Conservation (phyloP, 2,797 vertebrate species). For the Bradypodion pumilum region DNA sequence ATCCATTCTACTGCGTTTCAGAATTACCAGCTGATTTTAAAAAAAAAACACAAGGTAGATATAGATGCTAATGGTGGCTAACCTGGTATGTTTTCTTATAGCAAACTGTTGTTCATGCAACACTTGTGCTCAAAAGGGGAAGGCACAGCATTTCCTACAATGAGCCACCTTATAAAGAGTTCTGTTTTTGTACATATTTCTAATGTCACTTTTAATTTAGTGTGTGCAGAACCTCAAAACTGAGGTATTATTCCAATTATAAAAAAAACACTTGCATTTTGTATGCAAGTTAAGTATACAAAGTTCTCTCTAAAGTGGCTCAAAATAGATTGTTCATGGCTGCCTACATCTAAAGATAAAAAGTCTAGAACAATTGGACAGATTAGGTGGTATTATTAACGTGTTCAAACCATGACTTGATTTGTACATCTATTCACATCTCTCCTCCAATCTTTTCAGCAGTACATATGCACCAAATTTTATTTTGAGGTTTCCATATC, state of each 20-base stretch:
- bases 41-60: constrained; percentile 86
- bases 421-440: constrained; percentile 86
- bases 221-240: constrained; percentile 78
- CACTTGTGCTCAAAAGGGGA: constrained; percentile 88
- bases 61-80: constrained; percentile 86
- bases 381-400: constrained; percentile 89
- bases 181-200: constrained; percentile 76
- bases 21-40: constrained; percentile 85
- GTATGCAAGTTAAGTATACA: constrained; percentile 84
- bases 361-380: constrained; percentile 85
- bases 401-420: constrained; percentile 84
- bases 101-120: constrained; percentile 92
- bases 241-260: constrained; percentile 84
- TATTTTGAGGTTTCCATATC: constrained; percentile 89
- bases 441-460: constrained; percentile 86
- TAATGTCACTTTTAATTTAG: constrained; percentile 78
- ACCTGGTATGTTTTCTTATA: constrained; percentile 84
- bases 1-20: constrained; percentile 95
- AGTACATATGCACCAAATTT: constrained; percentile 95
- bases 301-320: constrained; percentile 91
- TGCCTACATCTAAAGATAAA: constrained; percentile 89
- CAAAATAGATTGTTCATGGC: constrained; percentile 89
- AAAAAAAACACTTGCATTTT: constrained; percentile 84
- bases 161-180: constrained; percentile 86
- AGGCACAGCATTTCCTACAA: constrained; percentile 87